Evolutionary conservation across 1,140 invertebrate species (phyloP), one percentile per base, ranked within the genome.

Genomic region (Drosophila burlai): DNA sequence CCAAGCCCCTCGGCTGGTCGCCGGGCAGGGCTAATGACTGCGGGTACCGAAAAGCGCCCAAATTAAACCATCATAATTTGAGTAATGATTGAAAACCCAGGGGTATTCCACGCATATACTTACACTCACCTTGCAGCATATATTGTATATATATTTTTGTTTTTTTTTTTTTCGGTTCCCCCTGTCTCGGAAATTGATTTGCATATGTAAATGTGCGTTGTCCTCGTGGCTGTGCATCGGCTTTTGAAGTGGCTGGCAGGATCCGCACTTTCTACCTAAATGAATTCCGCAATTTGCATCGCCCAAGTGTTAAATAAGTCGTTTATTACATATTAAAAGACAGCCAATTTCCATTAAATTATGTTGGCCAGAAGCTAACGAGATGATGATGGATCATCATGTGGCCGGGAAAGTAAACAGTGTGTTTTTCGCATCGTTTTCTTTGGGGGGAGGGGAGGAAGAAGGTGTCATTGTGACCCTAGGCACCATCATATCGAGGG

Each of bases 51-150:
- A 55, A 60, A 86, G 83, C 83, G 73, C 42, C 69, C 68, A 83
- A 86, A 86, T 86, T 87, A 87, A 86, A 87, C 83, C 83, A 81
- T 87, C 77, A 89, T 87, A 87, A 87, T 89, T 87, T 87, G 77
- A 84, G 84, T 89, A 84, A 87, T 87, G 84, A 87, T 87, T 87
- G 84, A 87, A 87, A 87, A 87, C 84, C 84, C 84, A 89, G 83
- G 84, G 84, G 84, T 89, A 83, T 89, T 57, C 71, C 42, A 42
- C 47, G 64, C 72, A 58, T 73, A 78, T 64, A 74, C 67, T 69
- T 71, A 59, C 57, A 38, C 47, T 40, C 36, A 68, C 24, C 34
- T 68, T 47, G 50, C 76, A 21, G 58, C 49, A 29, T 31, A 2
- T 5, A 1, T 21, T 47, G 13, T 38, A 38, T 38, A 38, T 38